phyloP scores from a whole-genome alignment of 2,113 vertebrate genomes.

The Percina caprodes region DNA sequence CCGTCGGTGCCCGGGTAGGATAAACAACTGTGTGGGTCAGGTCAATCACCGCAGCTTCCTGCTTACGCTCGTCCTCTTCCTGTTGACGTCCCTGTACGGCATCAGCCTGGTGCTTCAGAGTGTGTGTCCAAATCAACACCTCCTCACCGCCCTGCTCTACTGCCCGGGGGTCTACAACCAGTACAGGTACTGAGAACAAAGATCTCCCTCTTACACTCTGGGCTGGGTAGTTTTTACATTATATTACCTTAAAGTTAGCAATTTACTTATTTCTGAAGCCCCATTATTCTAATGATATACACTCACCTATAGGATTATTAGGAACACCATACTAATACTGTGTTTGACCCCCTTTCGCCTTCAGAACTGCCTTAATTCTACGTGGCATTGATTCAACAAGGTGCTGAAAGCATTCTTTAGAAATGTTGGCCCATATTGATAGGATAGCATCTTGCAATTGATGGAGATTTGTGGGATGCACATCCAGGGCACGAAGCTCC shows the following conservation, averaged over 20 bases:
- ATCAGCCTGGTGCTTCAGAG: slow-evolving; percentile 90
- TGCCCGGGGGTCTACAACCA: slow-evolving; percentile 93
- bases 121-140: slow-evolving; percentile 86
- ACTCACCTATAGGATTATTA: too few species aligned
- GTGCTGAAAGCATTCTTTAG: too few species aligned
- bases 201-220: neutral
- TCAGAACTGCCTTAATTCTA: too few species aligned
- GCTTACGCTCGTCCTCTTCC: slow-evolving; percentile 91
- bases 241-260: neutral
- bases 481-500: too few species aligned
- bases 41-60: slow-evolving; percentile 95
- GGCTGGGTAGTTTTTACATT: neutral
- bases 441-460: too few species aligned
- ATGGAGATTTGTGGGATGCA: too few species aligned
- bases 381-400: too few species aligned
- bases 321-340: too few species aligned
- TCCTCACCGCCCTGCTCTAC: slow-evolving; percentile 90
- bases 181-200: slow-evolving; percentile 86
- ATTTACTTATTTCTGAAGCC: neutral
- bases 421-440: too few species aligned
- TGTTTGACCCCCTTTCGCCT: too few species aligned
- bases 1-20: slow-evolving; percentile 83
- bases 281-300: neutral
- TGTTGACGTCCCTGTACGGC: slow-evolving; percentile 92
- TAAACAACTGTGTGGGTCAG: slow-evolving; percentile 97